A percentile compares a stretch with the other conserved stretches of the same genome.
Conservation (phyloP, 1,140 invertebrate genomes). For the Neodiprion pinetum region DNA sequence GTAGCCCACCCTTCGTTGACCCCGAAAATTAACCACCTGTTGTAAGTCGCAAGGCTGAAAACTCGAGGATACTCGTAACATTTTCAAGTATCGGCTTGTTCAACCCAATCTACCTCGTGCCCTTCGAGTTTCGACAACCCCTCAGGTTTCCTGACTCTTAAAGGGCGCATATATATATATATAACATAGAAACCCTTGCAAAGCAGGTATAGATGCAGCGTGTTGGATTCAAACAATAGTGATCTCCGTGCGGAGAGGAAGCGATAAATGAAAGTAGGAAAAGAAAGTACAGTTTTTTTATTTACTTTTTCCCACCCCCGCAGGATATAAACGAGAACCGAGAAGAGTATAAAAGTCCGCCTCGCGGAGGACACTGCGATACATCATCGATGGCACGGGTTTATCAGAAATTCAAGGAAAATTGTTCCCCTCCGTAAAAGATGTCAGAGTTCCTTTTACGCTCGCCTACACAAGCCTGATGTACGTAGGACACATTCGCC, state of each 20-base stretch:
- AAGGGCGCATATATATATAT: background rate
- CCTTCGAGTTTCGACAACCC: background rate
- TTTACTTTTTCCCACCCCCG: background rate
- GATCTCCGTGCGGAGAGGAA: too few species aligned
- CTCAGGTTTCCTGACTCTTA: background rate
- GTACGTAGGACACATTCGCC: background rate
- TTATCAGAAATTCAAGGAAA: slow-evolving; percentile 3
- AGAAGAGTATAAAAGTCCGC: background rate
- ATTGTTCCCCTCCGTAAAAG: background rate
- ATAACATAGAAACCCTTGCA: too few species aligned
- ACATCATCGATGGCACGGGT: background rate
- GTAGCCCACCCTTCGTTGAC: background rate
- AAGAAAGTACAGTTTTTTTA: background rate
- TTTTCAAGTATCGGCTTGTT: background rate
- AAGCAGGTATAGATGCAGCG: too few species aligned
- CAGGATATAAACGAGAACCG: background rate
- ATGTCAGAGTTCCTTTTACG: background rate
- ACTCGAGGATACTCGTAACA: background rate
- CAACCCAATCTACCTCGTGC: background rate
- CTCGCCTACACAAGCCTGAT: background rate
- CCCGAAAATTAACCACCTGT: background rate
- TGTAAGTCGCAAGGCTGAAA: background rate
- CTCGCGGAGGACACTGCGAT: background rate
- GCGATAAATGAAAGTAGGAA: too few species aligned
- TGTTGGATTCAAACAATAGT: background rate